Base-by-base conservation (phyloP, 92 coral and sea anemone species). In the Zoanthus solanderi region DNA sequence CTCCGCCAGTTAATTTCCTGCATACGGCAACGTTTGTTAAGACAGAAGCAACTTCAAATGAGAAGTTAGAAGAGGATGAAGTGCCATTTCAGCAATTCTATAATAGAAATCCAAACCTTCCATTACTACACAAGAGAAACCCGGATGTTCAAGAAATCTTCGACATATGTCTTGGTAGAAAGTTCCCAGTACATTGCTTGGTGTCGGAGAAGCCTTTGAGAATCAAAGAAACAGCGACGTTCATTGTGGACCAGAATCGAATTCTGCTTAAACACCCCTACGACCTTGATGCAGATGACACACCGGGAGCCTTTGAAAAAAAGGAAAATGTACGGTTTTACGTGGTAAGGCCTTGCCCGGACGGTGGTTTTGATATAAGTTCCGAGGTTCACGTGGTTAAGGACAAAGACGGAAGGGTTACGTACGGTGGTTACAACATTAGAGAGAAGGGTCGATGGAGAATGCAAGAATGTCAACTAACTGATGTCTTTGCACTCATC, bases 271-370 rank as follows among this genome's bases (percentile, higher is more conserved):
- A 83, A 57, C 91, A 88, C 47, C 88, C 88, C 30, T 75, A 71
- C 67, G 91, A 88, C 84, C 18, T 88, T 10, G 91, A 88, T 47
- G 88, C 91, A 13, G 91, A 88, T 75, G 91, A 88, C 52, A 88
- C 84, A 48, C 88, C 91, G 61, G 91, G 91, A 53, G 60, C 83
- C 18, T 84, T 89, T 54, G 75, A 23, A 44, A 89, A 89, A 71
- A 83, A 68, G 6, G 89, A 89, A 31, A 47, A 57, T 30, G 91
- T 83, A 31, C 83, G 88, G 37, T 34, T 34, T 34, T 34, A 34
- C 42, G 3, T 34, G 42, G 42, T 34, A 34, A 34, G 2, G 42
- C 42, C 84, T 89, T 73, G 83, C 83, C 57, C 68, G 57, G 76
- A 84, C 14, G 91, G 78, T 42, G 75, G 61, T 31, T 68, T 89